Evolutionary conservation across 2,113 vertebrate species (phyloP).

Genomic region (Tauraco erythrolophus): DNA sequence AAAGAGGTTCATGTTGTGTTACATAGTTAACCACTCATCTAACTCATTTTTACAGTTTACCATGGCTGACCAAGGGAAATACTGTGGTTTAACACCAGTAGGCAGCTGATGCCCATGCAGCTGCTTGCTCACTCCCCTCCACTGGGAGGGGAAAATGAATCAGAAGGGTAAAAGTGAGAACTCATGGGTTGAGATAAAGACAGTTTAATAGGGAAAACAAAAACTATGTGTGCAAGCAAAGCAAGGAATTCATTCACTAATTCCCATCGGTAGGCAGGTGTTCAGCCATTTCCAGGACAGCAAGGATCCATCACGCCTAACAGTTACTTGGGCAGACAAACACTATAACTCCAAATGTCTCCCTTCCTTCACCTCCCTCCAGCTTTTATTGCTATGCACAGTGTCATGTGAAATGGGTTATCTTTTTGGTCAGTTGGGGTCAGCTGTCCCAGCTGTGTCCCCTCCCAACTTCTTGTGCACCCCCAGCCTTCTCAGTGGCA

Average conservation of each 20-base stretch:
- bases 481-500: fast-evolving
- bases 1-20: background rate
- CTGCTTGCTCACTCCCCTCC: fast-evolving
- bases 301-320: fast-evolving
- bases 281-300: background rate
- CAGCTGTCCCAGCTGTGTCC: background rate
- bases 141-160: background rate
- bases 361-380: background rate
- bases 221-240: background rate
- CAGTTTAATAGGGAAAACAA: background rate
- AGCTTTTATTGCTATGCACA: background rate
- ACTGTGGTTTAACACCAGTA: background rate
- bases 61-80: background rate
- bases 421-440: background rate
- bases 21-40: background rate
- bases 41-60: background rate
- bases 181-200: background rate
- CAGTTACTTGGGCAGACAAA: background rate
- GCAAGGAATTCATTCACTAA: background rate
- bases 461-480: background rate
- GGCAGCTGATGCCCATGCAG: background rate
- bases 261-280: background rate
- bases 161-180: background rate
- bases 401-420: background rate
- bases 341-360: no score